These are phyloP conservation scores for Eriosoma lanigerum DNA, from an alignment of 1,140 invertebrate species.

Conservation along the genomic window DNA sequence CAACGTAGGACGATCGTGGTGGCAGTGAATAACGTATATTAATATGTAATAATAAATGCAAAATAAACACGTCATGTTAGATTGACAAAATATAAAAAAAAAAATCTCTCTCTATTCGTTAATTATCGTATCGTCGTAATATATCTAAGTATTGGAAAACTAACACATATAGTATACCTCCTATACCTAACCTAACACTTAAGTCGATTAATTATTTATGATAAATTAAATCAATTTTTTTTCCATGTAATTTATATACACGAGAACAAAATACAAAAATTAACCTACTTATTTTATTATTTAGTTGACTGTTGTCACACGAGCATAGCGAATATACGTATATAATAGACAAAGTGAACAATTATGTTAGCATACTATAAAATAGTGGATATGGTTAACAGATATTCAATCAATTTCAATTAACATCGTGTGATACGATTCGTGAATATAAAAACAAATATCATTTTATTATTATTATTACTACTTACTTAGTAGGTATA, in stretches of 20 bases:
- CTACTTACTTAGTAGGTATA: no score
- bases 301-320: not conserved
- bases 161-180: no score
- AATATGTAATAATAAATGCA: not conserved
- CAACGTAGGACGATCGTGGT: not conserved
- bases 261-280: conserved; percentile 4
- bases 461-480: not conserved
- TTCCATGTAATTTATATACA: not conserved
- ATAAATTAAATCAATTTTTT: not conserved
- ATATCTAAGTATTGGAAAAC: no score
- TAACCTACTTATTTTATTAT: not conserved
- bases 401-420: conserved; percentile 50
- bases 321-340: not conserved
- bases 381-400: not conserved
- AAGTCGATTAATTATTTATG: not conserved
- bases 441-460: conserved; percentile 3
- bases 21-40: not conserved
- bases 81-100: not conserved
- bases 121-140: no score
- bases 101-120: no score
- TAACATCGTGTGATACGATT: conserved; percentile 4
- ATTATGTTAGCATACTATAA: not conserved
- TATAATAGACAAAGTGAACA: not conserved
- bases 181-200: not conserved
- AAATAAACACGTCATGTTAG: not conserved